Evolutionary conservation across 2,888 invertebrate species (phyloP).

Genomic region (Coelopa pilipes): DNA sequence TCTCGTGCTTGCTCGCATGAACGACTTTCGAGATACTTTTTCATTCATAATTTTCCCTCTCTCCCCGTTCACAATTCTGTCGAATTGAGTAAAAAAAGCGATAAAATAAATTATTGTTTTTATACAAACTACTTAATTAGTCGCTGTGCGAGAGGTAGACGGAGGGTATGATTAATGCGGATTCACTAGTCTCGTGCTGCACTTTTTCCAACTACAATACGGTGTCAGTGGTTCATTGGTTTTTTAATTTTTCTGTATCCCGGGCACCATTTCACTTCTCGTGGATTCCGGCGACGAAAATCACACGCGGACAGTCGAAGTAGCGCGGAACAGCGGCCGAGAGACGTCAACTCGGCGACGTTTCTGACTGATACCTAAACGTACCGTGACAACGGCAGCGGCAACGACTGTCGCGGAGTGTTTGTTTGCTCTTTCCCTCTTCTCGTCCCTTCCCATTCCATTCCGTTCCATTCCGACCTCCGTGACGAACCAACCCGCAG

Average conservation of each 20-base stretch:
- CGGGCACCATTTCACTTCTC: too few species aligned
- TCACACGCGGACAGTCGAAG: background rate
- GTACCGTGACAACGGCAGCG: background rate
- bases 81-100: constrained; percentile 28
- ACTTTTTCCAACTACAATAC: background rate
- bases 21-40: background rate
- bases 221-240: too few species aligned
- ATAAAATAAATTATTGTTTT: constrained; percentile 35
- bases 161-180: background rate
- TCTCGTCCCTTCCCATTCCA: background rate
- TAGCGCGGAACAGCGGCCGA: constrained; percentile 2
- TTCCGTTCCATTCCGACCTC: too few species aligned
- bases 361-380: constrained; percentile 33
- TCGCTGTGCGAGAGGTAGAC: background rate
- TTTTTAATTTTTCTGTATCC: too few species aligned
- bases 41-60: constrained; percentile 17
- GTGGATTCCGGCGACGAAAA: too few species aligned
- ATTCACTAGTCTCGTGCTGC: background rate
- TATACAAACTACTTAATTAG: constrained; percentile 19
- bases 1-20: background rate
- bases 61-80: constrained; percentile 6
- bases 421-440: constrained; percentile 12
- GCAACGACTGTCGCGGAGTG: background rate
- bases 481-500: too few species aligned
- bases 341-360: constrained; percentile 32